Conservation (phyloP, 37 sponge, comb jelly and placozoan genomes). For the Aphrocallistes beatrix region DNA sequence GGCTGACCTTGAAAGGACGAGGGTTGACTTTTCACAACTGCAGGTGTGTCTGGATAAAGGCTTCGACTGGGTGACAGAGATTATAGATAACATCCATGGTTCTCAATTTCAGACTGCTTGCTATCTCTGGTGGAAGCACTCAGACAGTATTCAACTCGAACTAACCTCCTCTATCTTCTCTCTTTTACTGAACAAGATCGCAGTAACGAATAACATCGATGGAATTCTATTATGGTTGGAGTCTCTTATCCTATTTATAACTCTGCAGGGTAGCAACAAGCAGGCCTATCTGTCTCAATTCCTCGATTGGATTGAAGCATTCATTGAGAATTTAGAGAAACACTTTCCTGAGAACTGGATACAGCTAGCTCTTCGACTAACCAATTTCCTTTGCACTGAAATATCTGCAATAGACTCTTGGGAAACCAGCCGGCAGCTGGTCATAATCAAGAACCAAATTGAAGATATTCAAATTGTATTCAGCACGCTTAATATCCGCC, state of each 20-base stretch:
- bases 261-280: background rate
- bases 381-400: background rate
- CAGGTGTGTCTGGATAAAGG: background rate
- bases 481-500: background rate
- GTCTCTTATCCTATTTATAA: background rate
- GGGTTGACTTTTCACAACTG: background rate
- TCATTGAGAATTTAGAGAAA: background rate
- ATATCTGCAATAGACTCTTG: background rate
- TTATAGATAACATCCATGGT: background rate
- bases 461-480: slow-evolving; percentile 6
- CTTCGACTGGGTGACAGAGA: background rate
- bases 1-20: background rate
- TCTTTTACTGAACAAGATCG: background rate
- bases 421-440: background rate
- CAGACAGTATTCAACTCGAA: background rate
- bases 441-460: background rate
- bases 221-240: background rate
- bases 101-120: slow-evolving; percentile 1
- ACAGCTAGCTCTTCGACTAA: background rate
- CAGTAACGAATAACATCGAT: background rate
- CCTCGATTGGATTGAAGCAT: background rate
- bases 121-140: background rate
- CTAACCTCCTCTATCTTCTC: background rate
- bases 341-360: slow-evolving; percentile 3
- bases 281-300: background rate